phyloP scores from a whole-genome alignment of 2,113 vertebrate species.

The Calcarius ornatus region DNA sequence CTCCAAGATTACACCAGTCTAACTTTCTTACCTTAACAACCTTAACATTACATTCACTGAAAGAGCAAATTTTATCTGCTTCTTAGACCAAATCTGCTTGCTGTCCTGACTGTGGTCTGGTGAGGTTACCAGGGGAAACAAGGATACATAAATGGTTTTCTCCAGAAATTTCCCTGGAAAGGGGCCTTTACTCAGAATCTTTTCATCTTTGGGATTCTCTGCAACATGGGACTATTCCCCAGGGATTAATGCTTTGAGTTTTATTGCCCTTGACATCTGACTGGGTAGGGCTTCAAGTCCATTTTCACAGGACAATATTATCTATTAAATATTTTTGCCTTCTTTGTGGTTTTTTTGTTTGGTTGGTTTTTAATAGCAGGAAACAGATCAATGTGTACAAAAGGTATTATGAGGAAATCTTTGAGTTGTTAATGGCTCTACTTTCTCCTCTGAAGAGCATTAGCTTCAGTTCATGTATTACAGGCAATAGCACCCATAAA shows the following conservation, averaged over 20 bases:
- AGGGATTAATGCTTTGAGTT: background rate
- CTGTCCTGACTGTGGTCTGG: background rate
- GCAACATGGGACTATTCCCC: background rate
- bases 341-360: background rate
- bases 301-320: background rate
- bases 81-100: background rate
- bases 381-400: background rate
- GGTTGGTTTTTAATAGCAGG: background rate
- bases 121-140: background rate
- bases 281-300: background rate
- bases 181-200: background rate
- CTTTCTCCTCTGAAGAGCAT: constrained; percentile 2
- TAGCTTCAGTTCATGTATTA: background rate
- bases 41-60: background rate
- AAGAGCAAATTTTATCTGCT: background rate
- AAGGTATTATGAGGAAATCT: constrained; percentile 5
- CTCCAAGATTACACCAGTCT: background rate
- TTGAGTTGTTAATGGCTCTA: background rate
- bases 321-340: constrained; percentile 6
- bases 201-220: background rate
- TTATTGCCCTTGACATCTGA: background rate
- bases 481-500: background rate
- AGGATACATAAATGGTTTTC: background rate
- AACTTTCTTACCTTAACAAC: background rate
- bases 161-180: background rate